These are phyloP conservation scores for Sitta europaea DNA, from an alignment of 2,113 vertebrate genomes.

Conservation along the genomic window DNA sequence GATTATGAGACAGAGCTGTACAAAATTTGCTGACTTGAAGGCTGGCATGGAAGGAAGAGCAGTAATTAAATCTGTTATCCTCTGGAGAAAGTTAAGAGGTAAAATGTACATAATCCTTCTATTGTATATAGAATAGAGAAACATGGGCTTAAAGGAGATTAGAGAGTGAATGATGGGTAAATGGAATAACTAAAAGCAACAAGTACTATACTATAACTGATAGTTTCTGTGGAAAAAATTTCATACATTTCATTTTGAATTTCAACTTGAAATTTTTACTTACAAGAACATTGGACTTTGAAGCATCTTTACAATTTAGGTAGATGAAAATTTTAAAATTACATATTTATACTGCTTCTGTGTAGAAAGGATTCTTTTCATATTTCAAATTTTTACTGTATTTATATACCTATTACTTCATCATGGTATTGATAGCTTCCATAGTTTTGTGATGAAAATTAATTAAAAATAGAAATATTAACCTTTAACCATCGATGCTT, in stretches of 20 bases:
- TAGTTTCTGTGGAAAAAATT: not conserved
- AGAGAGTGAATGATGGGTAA: constrained; percentile 48
- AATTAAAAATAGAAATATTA: not conserved
- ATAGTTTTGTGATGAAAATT: not conserved
- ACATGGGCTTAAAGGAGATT: constrained; percentile 58
- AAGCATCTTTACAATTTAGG: not conserved
- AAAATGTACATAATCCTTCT: constrained; percentile 56
- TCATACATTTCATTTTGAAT: not conserved
- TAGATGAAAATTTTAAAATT: not conserved
- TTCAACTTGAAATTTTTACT: not conserved
- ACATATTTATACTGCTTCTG: not conserved
- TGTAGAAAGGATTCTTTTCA: not conserved
- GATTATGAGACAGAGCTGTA: not conserved
- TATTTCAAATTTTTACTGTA: not conserved
- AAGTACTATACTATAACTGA: not conserved
- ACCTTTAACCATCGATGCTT: not conserved
- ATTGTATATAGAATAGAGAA: constrained; percentile 59
- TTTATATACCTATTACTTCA: not conserved
- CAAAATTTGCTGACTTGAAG: constrained; percentile 44
- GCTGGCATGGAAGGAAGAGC: constrained; percentile 31
- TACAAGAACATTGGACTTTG: not conserved
- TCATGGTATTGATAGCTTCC: not conserved
- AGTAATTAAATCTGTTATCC: constrained; percentile 66
- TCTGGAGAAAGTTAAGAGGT: constrained; percentile 38
- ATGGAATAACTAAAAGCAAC: constrained; percentile 29